phyloP scores from a whole-genome alignment of 2,888 invertebrate genomes.

The Hirtodrosophila cameraria region DNA sequence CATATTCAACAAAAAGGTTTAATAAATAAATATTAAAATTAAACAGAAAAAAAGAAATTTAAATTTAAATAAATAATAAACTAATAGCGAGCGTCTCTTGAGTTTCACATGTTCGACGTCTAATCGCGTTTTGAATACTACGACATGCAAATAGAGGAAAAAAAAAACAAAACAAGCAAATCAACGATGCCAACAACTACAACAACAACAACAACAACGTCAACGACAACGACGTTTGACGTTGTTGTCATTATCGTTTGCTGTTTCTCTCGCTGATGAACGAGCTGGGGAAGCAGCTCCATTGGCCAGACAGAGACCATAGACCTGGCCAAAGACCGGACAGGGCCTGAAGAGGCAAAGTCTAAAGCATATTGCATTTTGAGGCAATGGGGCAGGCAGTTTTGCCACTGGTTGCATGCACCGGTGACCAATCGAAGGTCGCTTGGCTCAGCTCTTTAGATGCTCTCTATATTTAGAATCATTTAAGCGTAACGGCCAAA shows the following conservation, averaged over 20 bases:
- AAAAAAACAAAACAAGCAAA: conserved; percentile 37
- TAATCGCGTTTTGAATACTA: conserved; percentile 83
- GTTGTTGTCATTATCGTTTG: conserved; percentile 54
- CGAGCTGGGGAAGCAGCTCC: conserved; percentile 1
- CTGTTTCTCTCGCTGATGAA: conserved; percentile 19
- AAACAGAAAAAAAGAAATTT: conserved; percentile 37
- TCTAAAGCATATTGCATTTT: conserved; percentile 29
- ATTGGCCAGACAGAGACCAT: conserved; percentile 7
- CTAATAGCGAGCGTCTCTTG: conserved; percentile 44
- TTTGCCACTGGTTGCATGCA: conserved; percentile 68
- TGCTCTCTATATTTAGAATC: conserved; percentile 55
- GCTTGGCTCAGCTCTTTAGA: conserved; percentile 27
- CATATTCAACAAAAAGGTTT: conserved; percentile 65
- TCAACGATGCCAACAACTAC: conserved; percentile 10
- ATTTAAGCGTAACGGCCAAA: conserved; percentile 53
- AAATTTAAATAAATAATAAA: conserved; percentile 40
- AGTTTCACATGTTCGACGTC: conserved; percentile 83
- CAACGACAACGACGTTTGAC: conserved; percentile 50
- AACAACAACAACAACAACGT: too few relatives aligned
- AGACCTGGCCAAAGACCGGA: background rate
- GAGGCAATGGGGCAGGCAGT: conserved; percentile 34
- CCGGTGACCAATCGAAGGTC: conserved; percentile 52
- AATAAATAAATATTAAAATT: conserved; percentile 32
- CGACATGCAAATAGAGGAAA: conserved; percentile 38
- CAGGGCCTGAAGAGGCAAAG: too few relatives aligned